phyloP scores from a whole-genome alignment of 2,888 invertebrate species.

The Eristalinus aeneus region DNA sequence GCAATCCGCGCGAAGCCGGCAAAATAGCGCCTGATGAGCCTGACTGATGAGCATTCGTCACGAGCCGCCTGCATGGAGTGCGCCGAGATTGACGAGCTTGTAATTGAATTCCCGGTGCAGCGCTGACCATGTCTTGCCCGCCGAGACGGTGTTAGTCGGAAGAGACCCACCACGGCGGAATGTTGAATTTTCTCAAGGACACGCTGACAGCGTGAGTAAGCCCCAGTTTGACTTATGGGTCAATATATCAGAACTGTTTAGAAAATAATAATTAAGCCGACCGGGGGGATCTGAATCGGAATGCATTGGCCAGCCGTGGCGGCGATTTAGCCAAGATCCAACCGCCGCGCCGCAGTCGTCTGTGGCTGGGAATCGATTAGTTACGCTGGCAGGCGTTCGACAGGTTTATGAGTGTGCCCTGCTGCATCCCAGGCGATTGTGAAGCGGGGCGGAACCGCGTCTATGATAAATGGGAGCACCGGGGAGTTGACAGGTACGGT shows the following conservation, averaged over 20 bases:
- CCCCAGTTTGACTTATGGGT: conserved; percentile 1
- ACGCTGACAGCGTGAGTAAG: neutral
- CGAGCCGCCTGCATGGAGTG: conserved; percentile 3
- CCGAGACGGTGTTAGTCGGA: neutral
- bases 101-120: conserved; percentile 14
- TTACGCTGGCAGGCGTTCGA: conserved; percentile 12
- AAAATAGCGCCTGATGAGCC: conserved; percentile 46
- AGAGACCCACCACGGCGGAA: neutral
- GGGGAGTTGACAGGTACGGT: conserved; percentile 54
- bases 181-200: neutral
- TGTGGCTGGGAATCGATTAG: conserved; percentile 41
- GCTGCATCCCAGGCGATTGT: conserved; percentile 13
- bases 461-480: conserved; percentile 58
- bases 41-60: conserved; percentile 50
- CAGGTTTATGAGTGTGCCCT: conserved; percentile 26
- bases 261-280: conserved; percentile 10
- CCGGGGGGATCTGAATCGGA: conserved; percentile 7
- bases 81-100: conserved; percentile 10
- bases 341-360: neutral
- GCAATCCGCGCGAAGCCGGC: conserved; percentile 41
- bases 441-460: neutral
- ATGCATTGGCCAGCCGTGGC: neutral
- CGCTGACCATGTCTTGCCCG: neutral
- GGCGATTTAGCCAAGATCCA: too few relatives aligned
- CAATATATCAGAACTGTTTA: conserved; percentile 3